phyloP scores from a whole-genome alignment of 2,797 vertebrate species.

The Protosalanx chinensis region DNA sequence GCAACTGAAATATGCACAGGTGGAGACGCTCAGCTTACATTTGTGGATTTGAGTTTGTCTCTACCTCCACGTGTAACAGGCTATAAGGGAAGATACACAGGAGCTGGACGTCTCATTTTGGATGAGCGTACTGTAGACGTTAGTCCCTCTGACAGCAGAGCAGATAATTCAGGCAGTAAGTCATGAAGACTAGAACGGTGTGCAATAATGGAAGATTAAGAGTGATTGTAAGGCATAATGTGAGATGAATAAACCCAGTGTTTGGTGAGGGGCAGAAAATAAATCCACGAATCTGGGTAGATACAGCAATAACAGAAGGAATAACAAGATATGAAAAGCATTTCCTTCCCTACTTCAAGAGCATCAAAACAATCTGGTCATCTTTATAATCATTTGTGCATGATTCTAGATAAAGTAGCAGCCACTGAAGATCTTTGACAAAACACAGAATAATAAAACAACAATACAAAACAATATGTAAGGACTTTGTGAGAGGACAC shows the following conservation, averaged over 20 bases:
- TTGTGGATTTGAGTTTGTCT: too few relatives aligned
- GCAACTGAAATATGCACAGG: too few relatives aligned
- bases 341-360: constrained; percentile 27
- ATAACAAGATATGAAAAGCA: constrained; percentile 28
- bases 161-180: background rate
- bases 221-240: constrained; percentile 14
- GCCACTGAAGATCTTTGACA: constrained; percentile 62
- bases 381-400: constrained; percentile 50
- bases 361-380: constrained; percentile 40
- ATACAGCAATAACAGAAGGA: constrained; percentile 23
- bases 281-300: constrained; percentile 25
- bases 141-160: background rate
- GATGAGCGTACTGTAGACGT: too few relatives aligned
- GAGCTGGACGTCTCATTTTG: too few relatives aligned
- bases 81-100: background rate
- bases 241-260: constrained; percentile 13
- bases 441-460: constrained; percentile 43
- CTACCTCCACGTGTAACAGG: background rate
- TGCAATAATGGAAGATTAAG: constrained; percentile 14
- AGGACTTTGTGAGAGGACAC: constrained; percentile 52
- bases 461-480: constrained; percentile 50
- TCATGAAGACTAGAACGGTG: constrained; percentile 4
- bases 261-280: constrained; percentile 19
- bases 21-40: too few relatives aligned
- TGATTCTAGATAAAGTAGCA: constrained; percentile 68